Conservation (phyloP, 2,888 invertebrate genomes). For the Ornithoptera alexandrae region DNA sequence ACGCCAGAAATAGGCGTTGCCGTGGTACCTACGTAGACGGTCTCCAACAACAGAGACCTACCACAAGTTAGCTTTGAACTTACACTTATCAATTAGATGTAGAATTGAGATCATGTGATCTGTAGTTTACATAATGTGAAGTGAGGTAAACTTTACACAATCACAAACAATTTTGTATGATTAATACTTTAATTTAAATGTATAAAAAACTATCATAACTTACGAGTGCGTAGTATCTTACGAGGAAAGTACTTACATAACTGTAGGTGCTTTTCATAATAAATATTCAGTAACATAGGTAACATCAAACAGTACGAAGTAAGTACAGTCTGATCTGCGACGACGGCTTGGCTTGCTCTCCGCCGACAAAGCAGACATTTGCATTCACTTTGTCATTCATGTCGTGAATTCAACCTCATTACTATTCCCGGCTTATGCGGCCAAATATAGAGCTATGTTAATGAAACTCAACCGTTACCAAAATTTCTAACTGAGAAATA, state of each 20-base stretch:
- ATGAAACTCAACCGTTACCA: conserved; percentile 61
- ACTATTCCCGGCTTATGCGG: conserved; percentile 60
- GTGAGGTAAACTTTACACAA: too few species aligned
- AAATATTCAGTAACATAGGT: conserved; percentile 32
- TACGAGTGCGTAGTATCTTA: not conserved
- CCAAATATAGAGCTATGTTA: conserved; percentile 63
- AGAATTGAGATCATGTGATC: too few species aligned
- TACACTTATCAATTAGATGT: too few species aligned
- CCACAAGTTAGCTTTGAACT: too few species aligned
- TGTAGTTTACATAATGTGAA: too few species aligned
- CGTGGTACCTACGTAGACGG: too few species aligned
- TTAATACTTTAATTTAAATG: too few species aligned
- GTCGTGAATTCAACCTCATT: conserved; percentile 65
- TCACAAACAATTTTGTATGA: too few species aligned
- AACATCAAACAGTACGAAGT: conserved; percentile 38
- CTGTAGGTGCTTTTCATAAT: not conserved
- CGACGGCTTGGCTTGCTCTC: conserved; percentile 43
- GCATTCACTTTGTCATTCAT: conserved; percentile 78
- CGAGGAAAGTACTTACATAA: not conserved
- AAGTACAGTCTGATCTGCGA: conserved; percentile 47
- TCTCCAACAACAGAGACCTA: too few species aligned
- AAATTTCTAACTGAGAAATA: conserved; percentile 56
- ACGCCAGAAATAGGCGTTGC: too few species aligned
- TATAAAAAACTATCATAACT: too few species aligned
- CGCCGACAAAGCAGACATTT: conserved; percentile 70